Conservation (phyloP, 2,113 vertebrate species). For the Gymnarchus niloticus region DNA sequence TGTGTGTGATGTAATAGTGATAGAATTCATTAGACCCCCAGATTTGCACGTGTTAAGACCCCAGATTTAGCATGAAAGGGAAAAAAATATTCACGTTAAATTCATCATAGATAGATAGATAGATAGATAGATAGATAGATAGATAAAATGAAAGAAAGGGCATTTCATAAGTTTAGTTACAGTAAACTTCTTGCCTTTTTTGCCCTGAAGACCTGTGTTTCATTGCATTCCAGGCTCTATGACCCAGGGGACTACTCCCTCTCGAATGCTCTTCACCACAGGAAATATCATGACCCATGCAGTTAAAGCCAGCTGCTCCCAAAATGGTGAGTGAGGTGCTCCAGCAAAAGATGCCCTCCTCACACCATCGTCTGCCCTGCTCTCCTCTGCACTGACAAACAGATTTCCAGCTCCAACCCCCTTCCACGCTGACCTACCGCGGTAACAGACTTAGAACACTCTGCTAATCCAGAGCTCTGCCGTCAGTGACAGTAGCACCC, state of each 20-base stretch:
- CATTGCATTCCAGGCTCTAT: background rate
- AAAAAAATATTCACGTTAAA: no score
- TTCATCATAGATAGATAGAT: no score
- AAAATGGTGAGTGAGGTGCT: no score
- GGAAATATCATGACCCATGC: no score
- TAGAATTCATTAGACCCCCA: no score
- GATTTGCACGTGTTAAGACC: no score
- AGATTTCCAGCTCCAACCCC: background rate
- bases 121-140: no score
- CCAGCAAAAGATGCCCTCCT: no score
- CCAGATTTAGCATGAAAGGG: no score
- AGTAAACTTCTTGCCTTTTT: background rate
- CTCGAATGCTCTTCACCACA: no score
- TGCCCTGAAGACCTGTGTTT: background rate
- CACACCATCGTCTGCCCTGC: background rate
- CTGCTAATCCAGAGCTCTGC: background rate
- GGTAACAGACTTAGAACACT: background rate
- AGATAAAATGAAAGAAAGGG: slow-evolving; percentile 25
- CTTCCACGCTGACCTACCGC: background rate
- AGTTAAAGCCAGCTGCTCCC: no score
- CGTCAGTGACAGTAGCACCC: background rate
- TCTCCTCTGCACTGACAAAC: background rate
- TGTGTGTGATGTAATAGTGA: background rate
- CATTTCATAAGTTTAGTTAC: background rate
- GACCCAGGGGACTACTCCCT: no score